Percentiles rank a stretch among this genome's conserved stretches.
phyloP scores from a whole-genome alignment of 2,797 vertebrate species.

The Dromococcyx pavoninus region DNA sequence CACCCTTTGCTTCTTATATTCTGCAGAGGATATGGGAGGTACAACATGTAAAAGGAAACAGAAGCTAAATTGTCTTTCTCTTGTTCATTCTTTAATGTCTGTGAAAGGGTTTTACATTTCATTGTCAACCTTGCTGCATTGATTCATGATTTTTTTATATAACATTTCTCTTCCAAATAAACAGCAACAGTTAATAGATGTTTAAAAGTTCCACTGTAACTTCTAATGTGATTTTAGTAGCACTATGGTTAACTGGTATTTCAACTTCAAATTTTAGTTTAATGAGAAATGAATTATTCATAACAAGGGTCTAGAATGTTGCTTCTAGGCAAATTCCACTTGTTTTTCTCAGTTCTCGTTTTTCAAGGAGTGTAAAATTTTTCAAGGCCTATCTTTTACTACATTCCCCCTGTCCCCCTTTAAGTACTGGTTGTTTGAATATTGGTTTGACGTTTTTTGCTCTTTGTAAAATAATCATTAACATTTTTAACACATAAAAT shows the following conservation, averaged over 20 bases:
- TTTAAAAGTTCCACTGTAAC: not conserved
- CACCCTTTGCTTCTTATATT: conserved; percentile 96
- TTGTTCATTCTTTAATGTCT: not conserved
- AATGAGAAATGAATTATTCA: not conserved
- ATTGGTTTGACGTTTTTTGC: not conserved
- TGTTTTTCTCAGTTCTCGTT: not conserved
- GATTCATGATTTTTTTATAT: not conserved
- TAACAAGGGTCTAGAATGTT: not conserved
- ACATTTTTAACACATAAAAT: not conserved
- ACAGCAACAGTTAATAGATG: not conserved
- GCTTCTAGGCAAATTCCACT: not conserved
- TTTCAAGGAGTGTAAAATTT: not conserved
- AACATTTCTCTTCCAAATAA: not conserved
- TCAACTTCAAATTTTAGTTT: not conserved
- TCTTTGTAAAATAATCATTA: not conserved
- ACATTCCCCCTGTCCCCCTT: no score
- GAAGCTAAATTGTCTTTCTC: not conserved
- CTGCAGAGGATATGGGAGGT: conserved; percentile 99
- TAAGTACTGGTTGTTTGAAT: not conserved
- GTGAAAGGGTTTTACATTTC: not conserved
- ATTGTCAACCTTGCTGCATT: not conserved
- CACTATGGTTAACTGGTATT: not conserved
- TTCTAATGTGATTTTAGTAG: not conserved
- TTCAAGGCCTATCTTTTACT: not conserved
- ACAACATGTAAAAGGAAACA: conserved; percentile 31